A percentile compares a stretch with the other conserved stretches of the same genome.
phyloP scores from a whole-genome alignment of 2,797 vertebrate species.

The Myiotriccus ornatus region DNA sequence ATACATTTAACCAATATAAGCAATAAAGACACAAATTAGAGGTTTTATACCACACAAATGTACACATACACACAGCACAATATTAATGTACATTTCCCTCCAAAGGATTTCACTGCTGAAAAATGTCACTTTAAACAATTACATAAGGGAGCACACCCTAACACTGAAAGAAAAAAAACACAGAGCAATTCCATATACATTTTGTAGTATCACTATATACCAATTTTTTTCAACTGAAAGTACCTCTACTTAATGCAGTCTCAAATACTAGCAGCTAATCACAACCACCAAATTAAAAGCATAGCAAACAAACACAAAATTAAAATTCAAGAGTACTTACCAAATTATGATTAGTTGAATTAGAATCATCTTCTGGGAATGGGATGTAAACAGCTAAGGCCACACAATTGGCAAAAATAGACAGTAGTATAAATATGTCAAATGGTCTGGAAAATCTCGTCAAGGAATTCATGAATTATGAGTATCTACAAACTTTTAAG shows the following conservation, averaged over 20 bases:
- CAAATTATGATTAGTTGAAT: conserved; percentile 98
- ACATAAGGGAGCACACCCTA: not conserved
- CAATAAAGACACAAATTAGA: not conserved
- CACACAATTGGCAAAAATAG: conserved; percentile 99
- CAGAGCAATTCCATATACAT: not conserved
- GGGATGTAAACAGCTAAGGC: conserved; percentile 99
- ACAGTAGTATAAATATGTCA: conserved; percentile 99
- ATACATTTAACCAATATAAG: conserved; percentile 1
- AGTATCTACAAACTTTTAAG: conserved; percentile 11
- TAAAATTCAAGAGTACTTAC: conserved; percentile 79
- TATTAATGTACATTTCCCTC: not conserved
- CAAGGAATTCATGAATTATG: conserved; percentile 77
- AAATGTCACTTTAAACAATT: not conserved
- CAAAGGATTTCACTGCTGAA: conserved; percentile 11
- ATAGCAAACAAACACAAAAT: not conserved
- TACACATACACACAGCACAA: not conserved
- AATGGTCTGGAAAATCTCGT: conserved; percentile 90
- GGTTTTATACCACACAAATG: not conserved
- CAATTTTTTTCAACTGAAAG: not conserved
- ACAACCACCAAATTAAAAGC: not conserved
- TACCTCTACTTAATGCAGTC: not conserved
- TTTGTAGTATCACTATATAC: not conserved
- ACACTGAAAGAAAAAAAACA: not conserved
- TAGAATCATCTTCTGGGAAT: conserved; percentile 98
- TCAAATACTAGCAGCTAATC: not conserved